These are phyloP conservation scores for Lithosia quadra DNA, from an alignment of 2,888 invertebrate species.

Conservation along the genomic window DNA sequence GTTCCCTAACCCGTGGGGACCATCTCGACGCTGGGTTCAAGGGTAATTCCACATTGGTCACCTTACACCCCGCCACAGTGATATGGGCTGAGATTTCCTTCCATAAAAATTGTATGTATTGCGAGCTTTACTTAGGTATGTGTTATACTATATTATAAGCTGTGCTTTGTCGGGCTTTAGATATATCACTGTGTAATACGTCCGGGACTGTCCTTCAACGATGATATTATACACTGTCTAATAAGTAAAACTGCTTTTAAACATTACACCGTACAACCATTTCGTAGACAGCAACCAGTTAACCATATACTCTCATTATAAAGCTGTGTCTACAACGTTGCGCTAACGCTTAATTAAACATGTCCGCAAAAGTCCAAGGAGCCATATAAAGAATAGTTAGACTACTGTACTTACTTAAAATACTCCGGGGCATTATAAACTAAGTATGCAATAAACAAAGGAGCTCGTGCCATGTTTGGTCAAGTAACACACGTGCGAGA, in stretches of 20 bases:
- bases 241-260: background rate
- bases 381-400: constrained; percentile 40
- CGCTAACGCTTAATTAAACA: constrained; percentile 41
- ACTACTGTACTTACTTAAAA: constrained; percentile 31
- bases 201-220: no score
- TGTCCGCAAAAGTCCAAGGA: constrained; percentile 32
- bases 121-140: no score
- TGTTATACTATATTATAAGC: no score
- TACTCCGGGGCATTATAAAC: constrained; percentile 33
- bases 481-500: constrained; percentile 15
- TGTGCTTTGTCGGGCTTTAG: no score
- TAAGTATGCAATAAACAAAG: constrained; percentile 32
- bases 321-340: constrained; percentile 31
- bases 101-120: no score
- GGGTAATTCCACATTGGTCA: no score
- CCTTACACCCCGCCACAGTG: no score
- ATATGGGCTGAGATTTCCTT: no score
- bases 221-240: background rate
- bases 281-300: background rate
- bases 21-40: no score
- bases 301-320: constrained; percentile 35
- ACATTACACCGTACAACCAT: background rate
- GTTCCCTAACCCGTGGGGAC: no score
- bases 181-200: no score
- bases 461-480: constrained; percentile 9